phyloP scores from a whole-genome alignment of 2,113 vertebrate species.

The Sander lucioperca region DNA sequence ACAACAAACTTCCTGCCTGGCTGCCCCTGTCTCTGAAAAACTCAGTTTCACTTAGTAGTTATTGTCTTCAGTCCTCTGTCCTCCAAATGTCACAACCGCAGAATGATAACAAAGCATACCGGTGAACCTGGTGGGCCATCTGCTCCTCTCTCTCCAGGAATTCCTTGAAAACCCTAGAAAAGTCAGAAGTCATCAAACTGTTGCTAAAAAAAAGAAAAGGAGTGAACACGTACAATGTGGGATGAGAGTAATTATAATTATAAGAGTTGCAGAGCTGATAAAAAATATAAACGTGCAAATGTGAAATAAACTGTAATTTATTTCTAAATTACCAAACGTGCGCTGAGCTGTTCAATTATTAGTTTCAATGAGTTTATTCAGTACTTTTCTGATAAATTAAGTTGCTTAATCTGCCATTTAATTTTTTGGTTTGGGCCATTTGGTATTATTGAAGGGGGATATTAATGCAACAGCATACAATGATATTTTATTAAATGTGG shows the following conservation, averaged over 20 bases:
- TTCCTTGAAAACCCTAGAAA: constrained; percentile 85
- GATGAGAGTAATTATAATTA: not conserved
- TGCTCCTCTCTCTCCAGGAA: constrained; percentile 80
- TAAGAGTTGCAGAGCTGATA: not conserved
- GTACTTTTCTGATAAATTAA: constrained; percentile 9
- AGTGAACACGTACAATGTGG: not conserved
- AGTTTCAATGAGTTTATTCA: constrained; percentile 5
- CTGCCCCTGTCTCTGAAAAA: not conserved
- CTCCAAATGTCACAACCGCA: not conserved
- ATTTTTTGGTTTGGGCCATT: constrained; percentile 7
- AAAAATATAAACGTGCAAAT: constrained; percentile 12
- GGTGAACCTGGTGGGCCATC: constrained; percentile 82
- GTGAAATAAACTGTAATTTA: not conserved
- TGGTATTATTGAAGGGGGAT: too few species aligned
- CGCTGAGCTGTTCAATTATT: constrained; percentile 20
- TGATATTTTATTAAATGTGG: too few species aligned
- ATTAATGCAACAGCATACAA: too few species aligned
- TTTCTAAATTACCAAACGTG: not conserved
- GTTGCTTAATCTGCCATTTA: constrained; percentile 49
- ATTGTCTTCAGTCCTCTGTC: not conserved
- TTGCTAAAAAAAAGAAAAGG: not conserved
- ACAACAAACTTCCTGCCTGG: not conserved
- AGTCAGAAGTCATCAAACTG: not conserved
- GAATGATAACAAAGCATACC: constrained; percentile 74
- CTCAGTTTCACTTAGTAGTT: not conserved